phyloP scores from a whole-genome alignment of 1,140 invertebrate species.

The Euura saliciscinereae region DNA sequence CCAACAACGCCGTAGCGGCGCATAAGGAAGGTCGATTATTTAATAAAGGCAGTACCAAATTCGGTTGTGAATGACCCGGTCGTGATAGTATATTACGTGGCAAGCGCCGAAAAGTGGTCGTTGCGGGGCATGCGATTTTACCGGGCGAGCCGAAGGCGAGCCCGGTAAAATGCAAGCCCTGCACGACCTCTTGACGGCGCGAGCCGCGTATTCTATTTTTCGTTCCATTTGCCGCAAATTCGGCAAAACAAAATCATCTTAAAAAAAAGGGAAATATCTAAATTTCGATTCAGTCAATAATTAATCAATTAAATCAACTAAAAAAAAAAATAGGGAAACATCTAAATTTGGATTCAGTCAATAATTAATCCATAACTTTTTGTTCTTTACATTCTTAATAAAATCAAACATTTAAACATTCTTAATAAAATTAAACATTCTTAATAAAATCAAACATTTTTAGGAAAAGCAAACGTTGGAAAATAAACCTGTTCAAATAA shows the following conservation, averaged over 20 bases:
- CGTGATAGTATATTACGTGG: slow-evolving; percentile 2
- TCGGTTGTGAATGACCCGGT: slow-evolving; percentile 15
- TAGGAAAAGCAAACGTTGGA: no score
- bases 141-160: no score
- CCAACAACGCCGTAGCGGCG: slow-evolving; percentile 3
- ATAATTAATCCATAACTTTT: neutral
- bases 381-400: neutral
- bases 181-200: no score
- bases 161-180: no score
- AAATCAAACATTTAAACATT: no score
- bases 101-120: no score
- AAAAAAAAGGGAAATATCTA: neutral
- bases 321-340: neutral
- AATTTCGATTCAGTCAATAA: neutral
- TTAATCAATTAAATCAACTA: neutral
- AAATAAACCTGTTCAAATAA: neutral
- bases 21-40: slow-evolving; percentile 13
- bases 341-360: neutral
- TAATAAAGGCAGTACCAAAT: slow-evolving; percentile 15
- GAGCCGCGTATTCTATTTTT: no score
- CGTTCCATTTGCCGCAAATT: no score
- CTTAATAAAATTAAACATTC: no score
- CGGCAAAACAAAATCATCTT: no score
- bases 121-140: no score
- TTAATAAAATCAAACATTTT: no score